Evolutionary conservation across 1,140 invertebrate genomes (phyloP).

Genomic region (Drosophila baimaii): DNA sequence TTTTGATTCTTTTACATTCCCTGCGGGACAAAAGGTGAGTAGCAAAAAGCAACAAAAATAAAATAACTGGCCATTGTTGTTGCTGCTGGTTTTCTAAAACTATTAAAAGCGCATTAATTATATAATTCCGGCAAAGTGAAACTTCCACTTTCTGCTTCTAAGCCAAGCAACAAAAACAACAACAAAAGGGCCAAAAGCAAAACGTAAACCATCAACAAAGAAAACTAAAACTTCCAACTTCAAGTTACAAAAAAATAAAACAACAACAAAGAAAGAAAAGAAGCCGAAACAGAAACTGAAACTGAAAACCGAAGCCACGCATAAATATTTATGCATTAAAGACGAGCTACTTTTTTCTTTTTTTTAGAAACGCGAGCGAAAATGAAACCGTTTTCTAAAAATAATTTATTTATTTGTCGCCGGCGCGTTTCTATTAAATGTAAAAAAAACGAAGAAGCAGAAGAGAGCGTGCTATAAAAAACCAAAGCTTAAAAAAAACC

Average conservation of each 20-base stretch:
- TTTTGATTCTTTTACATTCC: slow-evolving; percentile 5
- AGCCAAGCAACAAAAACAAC: slow-evolving; percentile 34
- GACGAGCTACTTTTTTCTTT: slow-evolving; percentile 8
- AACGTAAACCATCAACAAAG: slow-evolving; percentile 72
- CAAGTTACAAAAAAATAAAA: slow-evolving; percentile 9
- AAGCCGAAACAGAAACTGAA: slow-evolving; percentile 5
- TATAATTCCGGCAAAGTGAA: slow-evolving; percentile 74
- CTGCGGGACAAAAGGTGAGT: slow-evolving; percentile 44
- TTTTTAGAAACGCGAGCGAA: slow-evolving; percentile 41
- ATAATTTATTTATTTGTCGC: slow-evolving; percentile 71
- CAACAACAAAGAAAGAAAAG: slow-evolving; percentile 3
- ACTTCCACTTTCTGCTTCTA: slow-evolving; percentile 79
- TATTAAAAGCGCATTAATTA: slow-evolving; percentile 78
- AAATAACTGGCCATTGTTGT: slow-evolving; percentile 17
- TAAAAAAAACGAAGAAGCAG: slow-evolving; percentile 44
- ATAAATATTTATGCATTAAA: slow-evolving; percentile 59
- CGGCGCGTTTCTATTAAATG: slow-evolving; percentile 33
- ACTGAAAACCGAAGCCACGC: slow-evolving; percentile 19
- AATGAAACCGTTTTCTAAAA: slow-evolving; percentile 78
- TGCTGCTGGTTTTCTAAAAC: slow-evolving; percentile 26
- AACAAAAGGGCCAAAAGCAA: slow-evolving; percentile 40
- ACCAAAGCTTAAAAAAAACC: slow-evolving; percentile 2
- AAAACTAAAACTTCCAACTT: slow-evolving; percentile 35
- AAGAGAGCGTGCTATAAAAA: slow-evolving; percentile 16
- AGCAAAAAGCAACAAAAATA: not conserved